Base-by-base conservation (phyloP, 2,113 vertebrate genomes). In the Leucopsar rothschildi region DNA sequence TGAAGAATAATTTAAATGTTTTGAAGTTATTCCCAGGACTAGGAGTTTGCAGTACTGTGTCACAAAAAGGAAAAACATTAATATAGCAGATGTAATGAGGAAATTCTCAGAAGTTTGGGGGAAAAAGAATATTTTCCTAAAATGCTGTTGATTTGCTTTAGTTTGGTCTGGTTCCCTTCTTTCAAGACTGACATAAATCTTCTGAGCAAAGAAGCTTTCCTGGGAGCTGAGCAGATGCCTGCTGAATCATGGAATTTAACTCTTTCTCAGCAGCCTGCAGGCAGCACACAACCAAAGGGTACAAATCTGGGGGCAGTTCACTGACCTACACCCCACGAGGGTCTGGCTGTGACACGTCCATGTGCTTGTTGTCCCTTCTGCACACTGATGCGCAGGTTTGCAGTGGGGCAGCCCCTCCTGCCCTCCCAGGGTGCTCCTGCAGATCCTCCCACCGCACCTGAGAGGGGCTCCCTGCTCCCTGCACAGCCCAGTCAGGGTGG, bases 231-330 rank as follows among this genome's bases (percentile, higher is more conserved):
- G 59, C 79, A 95, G 78, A 88, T 81, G 87, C 77, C 63, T 96
- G 87, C 90, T 91, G 82, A 95, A 91, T 94, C 94, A 92, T 55
- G 53, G 75, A 76, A 73, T 95, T 94, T 95, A 91, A 94, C 93
- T 40, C 75, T 81, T 90, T 81, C 77, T 42, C 0, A 0, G 70
- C 78, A 94, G 77, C 45, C 55, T 6, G 10, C 1, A 82, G 61
- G 83, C 80, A 84, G 73, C 17, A 16, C 61, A 11, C 23, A 40
- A 10, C 14, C 20, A 3, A 24, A 47, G 59, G n/a, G 11, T 1
- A 1, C 9, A 4, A 29, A 2, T 15, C n/a, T 40, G 39, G 65
- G 49, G 23, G 17, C 2, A 6, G 19, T 37, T 27, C 11, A 1
- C 73, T 31, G n/a, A 49, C 29, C 44, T 53, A 6, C 28, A 42